Evolutionary conservation across 2,113 vertebrate species (phyloP).

Genomic region (Leucosticte australis): DNA sequence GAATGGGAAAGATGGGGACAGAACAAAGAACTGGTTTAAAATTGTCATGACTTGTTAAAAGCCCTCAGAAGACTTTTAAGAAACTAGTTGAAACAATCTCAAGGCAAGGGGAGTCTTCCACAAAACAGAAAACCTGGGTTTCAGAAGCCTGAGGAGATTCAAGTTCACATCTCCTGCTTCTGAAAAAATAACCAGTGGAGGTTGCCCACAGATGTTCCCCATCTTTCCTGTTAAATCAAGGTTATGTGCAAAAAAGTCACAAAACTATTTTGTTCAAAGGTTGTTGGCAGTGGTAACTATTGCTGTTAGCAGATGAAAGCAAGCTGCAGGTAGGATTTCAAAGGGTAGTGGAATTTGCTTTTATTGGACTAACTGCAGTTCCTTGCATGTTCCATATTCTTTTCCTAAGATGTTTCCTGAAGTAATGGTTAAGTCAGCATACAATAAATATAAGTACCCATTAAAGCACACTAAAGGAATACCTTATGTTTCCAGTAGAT

Average conservation of each 20-base stretch:
- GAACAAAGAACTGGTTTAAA: background rate
- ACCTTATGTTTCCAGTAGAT: slow-evolving; percentile 7
- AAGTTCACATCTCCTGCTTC: background rate
- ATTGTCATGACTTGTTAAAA: background rate
- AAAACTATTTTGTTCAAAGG: background rate
- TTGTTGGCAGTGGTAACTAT: slow-evolving; percentile 30
- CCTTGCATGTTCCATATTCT: slow-evolving; percentile 13
- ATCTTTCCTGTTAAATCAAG: slow-evolving; percentile 7
- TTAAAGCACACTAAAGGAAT: slow-evolving; percentile 19
- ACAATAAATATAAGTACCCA: background rate
- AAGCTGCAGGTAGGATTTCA: slow-evolving; percentile 57
- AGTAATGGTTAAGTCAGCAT: slow-evolving; percentile 17
- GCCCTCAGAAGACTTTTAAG: background rate
- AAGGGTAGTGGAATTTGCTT: slow-evolving; percentile 35
- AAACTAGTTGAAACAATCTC: background rate
- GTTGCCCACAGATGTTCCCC: slow-evolving; percentile 17
- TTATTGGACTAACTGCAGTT: slow-evolving; percentile 45
- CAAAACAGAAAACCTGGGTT: background rate
- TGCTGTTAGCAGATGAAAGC: slow-evolving; percentile 29
- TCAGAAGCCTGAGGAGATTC: background rate
- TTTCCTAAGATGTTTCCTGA: slow-evolving; percentile 11
- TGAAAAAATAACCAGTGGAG: background rate
- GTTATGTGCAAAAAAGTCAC: background rate
- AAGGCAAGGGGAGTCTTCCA: background rate
- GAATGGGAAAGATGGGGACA: background rate